Evolutionary conservation across 1,140 invertebrate genomes (phyloP).

Genomic region (Drosophila tristis): DNA sequence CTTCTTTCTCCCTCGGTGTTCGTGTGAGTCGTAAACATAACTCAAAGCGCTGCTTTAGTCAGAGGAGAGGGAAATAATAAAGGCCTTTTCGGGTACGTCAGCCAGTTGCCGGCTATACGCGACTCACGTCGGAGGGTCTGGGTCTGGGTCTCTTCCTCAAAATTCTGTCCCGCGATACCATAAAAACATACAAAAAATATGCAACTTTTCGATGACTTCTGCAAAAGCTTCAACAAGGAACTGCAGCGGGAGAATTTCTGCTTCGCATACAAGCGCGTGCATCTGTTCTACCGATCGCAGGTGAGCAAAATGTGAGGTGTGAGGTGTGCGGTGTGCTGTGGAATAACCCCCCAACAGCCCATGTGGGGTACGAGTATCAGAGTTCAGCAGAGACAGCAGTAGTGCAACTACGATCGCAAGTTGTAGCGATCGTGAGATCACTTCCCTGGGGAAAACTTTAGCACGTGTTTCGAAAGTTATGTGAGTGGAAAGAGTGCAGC

Average conservation of each 20-base stretch:
- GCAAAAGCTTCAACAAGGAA: constrained; percentile 66
- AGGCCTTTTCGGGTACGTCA: constrained; percentile 4
- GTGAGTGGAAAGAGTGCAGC: no score
- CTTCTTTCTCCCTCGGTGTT: not conserved
- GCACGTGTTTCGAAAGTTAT: no score
- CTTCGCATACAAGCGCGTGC: constrained; percentile 70
- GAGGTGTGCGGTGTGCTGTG: not conserved
- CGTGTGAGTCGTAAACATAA: constrained; percentile 48
- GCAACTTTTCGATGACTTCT: constrained; percentile 73
- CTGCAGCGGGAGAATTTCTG: constrained; percentile 68
- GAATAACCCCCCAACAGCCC: constrained; percentile 11
- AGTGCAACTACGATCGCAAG: no score
- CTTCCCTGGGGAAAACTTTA: no score
- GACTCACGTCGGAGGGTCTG: constrained; percentile 39
- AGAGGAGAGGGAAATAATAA: constrained; percentile 7
- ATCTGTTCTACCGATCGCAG: constrained; percentile 77
- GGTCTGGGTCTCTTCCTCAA: constrained; percentile 8
- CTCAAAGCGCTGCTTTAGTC: constrained; percentile 37
- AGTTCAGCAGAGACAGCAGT: not conserved
- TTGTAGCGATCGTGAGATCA: no score
- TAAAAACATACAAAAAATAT: constrained; percentile 18
- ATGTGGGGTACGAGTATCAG: constrained; percentile 11
- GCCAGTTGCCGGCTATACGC: constrained; percentile 48
- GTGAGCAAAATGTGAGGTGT: constrained; percentile 42
- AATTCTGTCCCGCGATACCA: constrained; percentile 8